Conservation (phyloP, 2,113 vertebrate species). For the Trogon surrucura region DNA sequence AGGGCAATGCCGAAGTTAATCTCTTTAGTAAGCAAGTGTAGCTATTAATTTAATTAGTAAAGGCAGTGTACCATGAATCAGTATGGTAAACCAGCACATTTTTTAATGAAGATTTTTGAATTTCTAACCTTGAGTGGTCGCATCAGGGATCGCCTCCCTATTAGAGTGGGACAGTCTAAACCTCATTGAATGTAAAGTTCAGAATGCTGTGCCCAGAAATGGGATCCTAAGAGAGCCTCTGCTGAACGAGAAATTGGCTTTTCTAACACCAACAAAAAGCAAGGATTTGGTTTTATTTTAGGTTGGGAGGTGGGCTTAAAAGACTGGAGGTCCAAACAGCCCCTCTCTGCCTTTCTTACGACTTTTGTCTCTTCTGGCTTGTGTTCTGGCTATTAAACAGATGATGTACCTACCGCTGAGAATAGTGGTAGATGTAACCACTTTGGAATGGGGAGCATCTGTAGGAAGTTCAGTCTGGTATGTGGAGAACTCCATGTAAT, state of each 20-base stretch:
- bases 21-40: slow-evolving; percentile 74
- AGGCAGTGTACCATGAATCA: slow-evolving; percentile 71
- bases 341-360: background rate
- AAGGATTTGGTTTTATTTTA: background rate
- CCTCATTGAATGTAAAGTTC: slow-evolving; percentile 19
- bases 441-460: background rate
- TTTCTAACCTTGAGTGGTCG: slow-evolving; percentile 54
- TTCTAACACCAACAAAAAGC: background rate
- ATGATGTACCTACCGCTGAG: background rate
- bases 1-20: slow-evolving; percentile 67
- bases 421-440: background rate
- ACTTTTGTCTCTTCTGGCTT: background rate
- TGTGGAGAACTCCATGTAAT: background rate
- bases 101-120: slow-evolving; percentile 69
- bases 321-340: background rate
- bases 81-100: slow-evolving; percentile 35
- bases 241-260: background rate
- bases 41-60: slow-evolving; percentile 82
- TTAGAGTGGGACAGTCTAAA: background rate
- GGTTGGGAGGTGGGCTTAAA: background rate
- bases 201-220: background rate
- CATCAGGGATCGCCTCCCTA: background rate
- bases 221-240: background rate
- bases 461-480: background rate
- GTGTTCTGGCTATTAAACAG: background rate